Base-by-base conservation (phyloP, 2,888 invertebrate species). In the Thymelicus acteon region DNA sequence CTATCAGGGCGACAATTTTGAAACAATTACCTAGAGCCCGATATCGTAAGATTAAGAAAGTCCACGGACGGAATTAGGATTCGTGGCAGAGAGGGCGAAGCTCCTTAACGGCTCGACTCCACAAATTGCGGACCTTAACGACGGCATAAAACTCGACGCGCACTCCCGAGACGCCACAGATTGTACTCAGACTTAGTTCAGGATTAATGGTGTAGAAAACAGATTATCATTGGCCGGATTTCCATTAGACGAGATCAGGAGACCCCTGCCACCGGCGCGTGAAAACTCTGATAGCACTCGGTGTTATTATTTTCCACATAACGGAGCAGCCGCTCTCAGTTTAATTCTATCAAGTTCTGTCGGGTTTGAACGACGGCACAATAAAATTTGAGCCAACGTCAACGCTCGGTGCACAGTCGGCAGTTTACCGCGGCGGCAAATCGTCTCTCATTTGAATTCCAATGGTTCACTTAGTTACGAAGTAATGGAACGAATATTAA, bases 141-240 rank as follows among this genome's bases (percentile, higher is more conserved):
- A 92, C 85, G 86, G 85, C 92, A 93, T 93, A 93, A 93, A 93
- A 93, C 93, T 93, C 88, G 86, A 88, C 85, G 86, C 90, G 85
- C 87, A 88, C 89, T 91, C 85, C 86, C 84, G 85, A 91, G 90
- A 90, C 91, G 91, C 93, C 93, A 81, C 93, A 93, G 93, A 92
- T 92, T 91, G 91, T 88, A 83, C 92, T 90, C 85, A 92, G 93
- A 90, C 92, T 93, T 93, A 94, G 91, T 92, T 91, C 85, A 90
- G 93, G 94, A 94, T 94, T 94, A 94, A 94, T 94, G 94, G 93
- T 93, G 93, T 92, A 93, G 94, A 94, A 94, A 94, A 93, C 93
- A 94, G 94, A 94, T 94, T 94, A 94, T 94, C 94, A 94, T 94
- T 93, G 92, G 91, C 90, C 85, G 91, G 90, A 90, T 92, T 92